phyloP scores from a whole-genome alignment of 2,888 invertebrate species.

The Perizoma flavofasciatum region DNA sequence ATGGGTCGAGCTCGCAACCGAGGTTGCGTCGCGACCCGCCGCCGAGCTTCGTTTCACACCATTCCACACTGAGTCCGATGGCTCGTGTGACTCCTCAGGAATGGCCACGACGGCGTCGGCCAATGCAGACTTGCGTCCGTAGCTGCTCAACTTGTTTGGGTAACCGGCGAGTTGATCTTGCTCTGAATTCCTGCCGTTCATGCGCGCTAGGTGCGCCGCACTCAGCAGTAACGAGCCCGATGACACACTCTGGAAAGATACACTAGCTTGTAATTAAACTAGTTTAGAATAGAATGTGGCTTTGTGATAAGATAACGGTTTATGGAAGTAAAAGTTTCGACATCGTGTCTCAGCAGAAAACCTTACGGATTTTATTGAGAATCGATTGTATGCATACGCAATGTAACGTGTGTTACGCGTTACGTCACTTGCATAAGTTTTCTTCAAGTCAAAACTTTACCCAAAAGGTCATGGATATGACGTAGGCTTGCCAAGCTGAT shows the following conservation, averaged over 20 bases:
- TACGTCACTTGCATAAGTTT: conserved; percentile 34
- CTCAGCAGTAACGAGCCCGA: conserved; percentile 91
- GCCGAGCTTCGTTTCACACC: conserved; percentile 74
- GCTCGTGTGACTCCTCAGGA: conserved; percentile 70
- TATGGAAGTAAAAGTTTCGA: conserved; percentile 22
- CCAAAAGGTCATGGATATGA: conserved; percentile 45
- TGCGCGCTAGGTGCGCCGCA: conserved; percentile 88
- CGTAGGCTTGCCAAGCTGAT: conserved; percentile 29
- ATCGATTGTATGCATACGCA: conserved; percentile 20
- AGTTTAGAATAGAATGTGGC: conserved; percentile 34
- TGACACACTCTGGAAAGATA: conserved; percentile 88
- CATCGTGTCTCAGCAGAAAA: conserved; percentile 13
- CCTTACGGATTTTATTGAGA: conserved; percentile 20
- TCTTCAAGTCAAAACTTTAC: conserved; percentile 40
- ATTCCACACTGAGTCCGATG: conserved; percentile 70
- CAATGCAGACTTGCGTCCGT: conserved; percentile 59
- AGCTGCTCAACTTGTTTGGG: conserved; percentile 65
- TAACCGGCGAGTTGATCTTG: conserved; percentile 68
- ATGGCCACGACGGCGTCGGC: conserved; percentile 70
- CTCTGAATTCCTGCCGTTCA: conserved; percentile 71
- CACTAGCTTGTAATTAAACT: conserved; percentile 32
- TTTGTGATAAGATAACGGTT: conserved; percentile 33
- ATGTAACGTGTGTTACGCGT: conserved; percentile 20
- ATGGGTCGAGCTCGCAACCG: conserved; percentile 93
- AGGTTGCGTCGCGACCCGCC: conserved; percentile 86